phyloP scores from a whole-genome alignment of 1,140 invertebrate species.

The Alviniconcha marisindica region DNA sequence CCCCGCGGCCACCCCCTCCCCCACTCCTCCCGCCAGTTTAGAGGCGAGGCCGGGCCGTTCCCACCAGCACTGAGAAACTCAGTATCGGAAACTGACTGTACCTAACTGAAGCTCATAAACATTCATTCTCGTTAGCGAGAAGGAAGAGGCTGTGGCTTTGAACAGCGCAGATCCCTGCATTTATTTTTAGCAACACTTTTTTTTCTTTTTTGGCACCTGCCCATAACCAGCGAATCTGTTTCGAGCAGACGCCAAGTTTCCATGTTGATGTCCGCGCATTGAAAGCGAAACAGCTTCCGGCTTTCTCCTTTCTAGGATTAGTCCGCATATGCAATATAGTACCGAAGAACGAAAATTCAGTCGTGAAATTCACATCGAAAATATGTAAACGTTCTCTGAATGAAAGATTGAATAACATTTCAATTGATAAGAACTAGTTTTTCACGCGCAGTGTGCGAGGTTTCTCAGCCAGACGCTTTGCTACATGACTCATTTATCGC shows the following conservation, averaged over 20 bases:
- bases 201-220: constrained; percentile 35
- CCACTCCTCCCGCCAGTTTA: neutral
- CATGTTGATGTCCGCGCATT: constrained; percentile 34
- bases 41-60: too few relatives aligned
- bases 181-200: constrained; percentile 23
- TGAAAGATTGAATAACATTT: neutral
- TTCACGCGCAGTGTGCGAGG: neutral
- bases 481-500: constrained; percentile 42
- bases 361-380: neutral
- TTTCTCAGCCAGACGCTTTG: constrained; percentile 7
- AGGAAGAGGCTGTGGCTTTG: neutral
- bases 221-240: constrained; percentile 29
- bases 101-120: too few relatives aligned
- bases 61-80: neutral
- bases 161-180: constrained; percentile 26
- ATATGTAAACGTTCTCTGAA: neutral
- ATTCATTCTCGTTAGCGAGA: neutral
- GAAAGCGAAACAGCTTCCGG: constrained; percentile 37
- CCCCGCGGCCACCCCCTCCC: neutral
- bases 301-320: neutral
- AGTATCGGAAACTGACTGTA: neutral
- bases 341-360: too few relatives aligned
- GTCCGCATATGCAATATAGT: neutral
- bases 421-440: neutral
- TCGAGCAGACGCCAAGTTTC: constrained; percentile 39